Evolutionary conservation across 1,140 invertebrate genomes (phyloP), one percentile per base, ranked within the genome.

Genomic region (Octopus sinensis): DNA sequence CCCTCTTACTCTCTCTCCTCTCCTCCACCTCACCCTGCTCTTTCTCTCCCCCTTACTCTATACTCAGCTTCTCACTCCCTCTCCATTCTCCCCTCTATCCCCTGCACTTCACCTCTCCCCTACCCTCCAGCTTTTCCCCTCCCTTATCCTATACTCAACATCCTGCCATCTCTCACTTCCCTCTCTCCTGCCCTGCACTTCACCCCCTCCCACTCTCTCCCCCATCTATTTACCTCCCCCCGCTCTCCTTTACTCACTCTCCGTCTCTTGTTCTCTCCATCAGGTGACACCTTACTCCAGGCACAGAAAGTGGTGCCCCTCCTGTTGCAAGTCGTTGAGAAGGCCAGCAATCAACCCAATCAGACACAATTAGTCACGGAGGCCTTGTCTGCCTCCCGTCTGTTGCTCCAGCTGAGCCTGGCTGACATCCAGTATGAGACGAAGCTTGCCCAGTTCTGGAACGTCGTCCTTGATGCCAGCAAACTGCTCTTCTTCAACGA

Each of bases 351-450:
- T 80, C 94, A 95, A 87, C 92, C 94, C 3, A 91, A 91, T 30
- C 89, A 93, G 89, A 85, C 91, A 52, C 88, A 92, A 76, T 90
- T 94, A 9, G 93, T 96, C 2, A 94, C 93, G 13, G 96, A 98
- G 91, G 95, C 94, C 43, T 91, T 97, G 2, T 93, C 94, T 83
- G 95, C 96, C 52, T 92, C 94, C 80, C 93, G 94, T 87, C 90
- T 96, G 17, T 88, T 97, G 71, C 90, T 96, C 13, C 94, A 93
- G 88, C 86, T 96, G 17, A 89, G 93, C 12, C 84, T 91, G 54
- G 89, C 91, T 53, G 92, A 93, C 84, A 88, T 90, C 73, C 85
- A 89, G 82, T 83, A 87, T 83, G 91, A 90, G 91, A 90, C 92
- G 83, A 92, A 92, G 84, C 87, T 93, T 51, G 91, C 86, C 75